Base-by-base conservation (phyloP, 1,140 invertebrate species). In the Euwallacea similis region DNA sequence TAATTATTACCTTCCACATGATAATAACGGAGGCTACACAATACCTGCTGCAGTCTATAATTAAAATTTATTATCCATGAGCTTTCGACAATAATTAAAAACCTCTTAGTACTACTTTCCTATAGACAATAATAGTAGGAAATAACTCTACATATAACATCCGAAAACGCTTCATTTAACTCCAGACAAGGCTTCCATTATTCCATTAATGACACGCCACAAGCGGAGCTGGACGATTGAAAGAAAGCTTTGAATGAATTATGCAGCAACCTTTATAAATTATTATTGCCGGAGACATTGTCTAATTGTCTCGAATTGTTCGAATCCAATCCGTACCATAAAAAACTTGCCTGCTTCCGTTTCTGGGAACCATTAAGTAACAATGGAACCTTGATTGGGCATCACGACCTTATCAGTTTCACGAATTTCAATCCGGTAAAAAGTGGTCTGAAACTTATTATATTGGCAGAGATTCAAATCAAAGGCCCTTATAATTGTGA, bases 191-290 rank as follows among this genome's bases (percentile, higher is more conserved):
- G 47, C 13, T 10, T 13, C 4, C 21, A 33, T 33, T 33, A 33
- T 33, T 33, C 21, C 21, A 33, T 33, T 33, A 33, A 33, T 33
- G 2, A 13, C 47, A 50, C 10, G 55, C 21, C 10, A 11, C 9
- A 58, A 58, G 2, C 16, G 53, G 16, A n/a, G 16, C 9, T n/a
- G 55, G 41, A 54, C 47, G 42, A 54, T 11, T n/a, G 11, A 7
- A 66, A 66, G 55, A 42, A 66, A 66, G 15, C 43, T 9, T 41
- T 66, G 15, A 66, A 66, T 55, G 47, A 55, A 66, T 66, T 54
- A 66, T 66, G 33, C n/a, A 66, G 63, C 63, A 55, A 7, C 56
- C n/a, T 41, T 66, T 66, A 66, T 66, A 33, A 54, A 66, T 54
- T 54, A 66, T 42, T 66, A 55, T 66, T 66, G 55, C 47, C 13